phyloP scores from a whole-genome alignment of 2,113 vertebrate genomes.

The Uria lomvia region DNA sequence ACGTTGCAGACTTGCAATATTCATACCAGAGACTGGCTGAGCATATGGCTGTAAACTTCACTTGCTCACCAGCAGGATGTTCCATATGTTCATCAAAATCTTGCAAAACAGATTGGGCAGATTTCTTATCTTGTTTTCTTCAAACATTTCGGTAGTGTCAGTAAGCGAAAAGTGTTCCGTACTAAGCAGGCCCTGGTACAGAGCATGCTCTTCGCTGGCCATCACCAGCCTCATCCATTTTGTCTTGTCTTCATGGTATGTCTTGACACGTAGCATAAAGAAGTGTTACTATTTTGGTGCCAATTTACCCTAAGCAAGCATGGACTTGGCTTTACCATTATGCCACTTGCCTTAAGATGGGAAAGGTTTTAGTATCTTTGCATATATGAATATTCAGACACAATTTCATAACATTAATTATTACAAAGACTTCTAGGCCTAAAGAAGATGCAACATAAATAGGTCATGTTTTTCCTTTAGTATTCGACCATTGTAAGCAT shows the following conservation, averaged over 20 bases:
- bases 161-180: background rate
- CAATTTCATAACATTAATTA: background rate
- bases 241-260: background rate
- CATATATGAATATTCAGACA: background rate
- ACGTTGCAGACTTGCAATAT: background rate
- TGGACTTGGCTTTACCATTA: background rate
- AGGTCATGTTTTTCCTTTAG: background rate
- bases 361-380: background rate
- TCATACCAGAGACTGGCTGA: background rate
- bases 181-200: background rate
- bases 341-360: background rate
- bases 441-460: background rate
- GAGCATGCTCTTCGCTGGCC: background rate
- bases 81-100: background rate
- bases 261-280: background rate
- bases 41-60: background rate
- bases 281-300: background rate
- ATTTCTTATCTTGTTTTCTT: background rate
- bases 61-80: background rate
- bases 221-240: background rate
- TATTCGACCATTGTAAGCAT: background rate
- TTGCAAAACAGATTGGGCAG: background rate
- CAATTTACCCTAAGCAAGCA: background rate
- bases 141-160: background rate
- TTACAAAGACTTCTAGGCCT: background rate